Conservation (phyloP, 2,797 vertebrate genomes). For the Scarus forsteni region DNA sequence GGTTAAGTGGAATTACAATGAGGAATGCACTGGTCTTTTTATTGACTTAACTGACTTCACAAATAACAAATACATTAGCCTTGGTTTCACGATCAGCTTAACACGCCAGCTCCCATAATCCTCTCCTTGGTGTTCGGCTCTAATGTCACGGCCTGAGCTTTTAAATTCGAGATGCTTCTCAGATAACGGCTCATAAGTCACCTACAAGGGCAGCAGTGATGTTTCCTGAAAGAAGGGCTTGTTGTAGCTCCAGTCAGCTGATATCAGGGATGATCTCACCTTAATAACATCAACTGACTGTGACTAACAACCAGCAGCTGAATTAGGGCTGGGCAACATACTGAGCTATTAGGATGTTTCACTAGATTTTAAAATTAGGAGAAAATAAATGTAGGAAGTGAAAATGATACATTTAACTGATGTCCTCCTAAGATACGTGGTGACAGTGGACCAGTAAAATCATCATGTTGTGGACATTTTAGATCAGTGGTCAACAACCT, state of each 20-base stretch:
- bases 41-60: neutral
- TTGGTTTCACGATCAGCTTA: neutral
- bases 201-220: conserved; percentile 3
- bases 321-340: neutral
- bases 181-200: conserved; percentile 5
- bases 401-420: no score
- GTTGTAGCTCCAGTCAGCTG: conserved; percentile 13
- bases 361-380: no score
- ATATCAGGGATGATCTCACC: conserved; percentile 16
- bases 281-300: neutral
- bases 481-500: no score
- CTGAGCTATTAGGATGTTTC: no score
- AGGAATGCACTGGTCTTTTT: neutral
- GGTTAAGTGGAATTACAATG: neutral
- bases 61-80: neutral
- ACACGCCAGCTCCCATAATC: neutral
- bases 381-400: no score
- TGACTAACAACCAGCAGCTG: neutral
- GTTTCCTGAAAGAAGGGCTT: neutral
- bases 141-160: conserved; percentile 11
- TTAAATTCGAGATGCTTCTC: conserved; percentile 25
- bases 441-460: no score
- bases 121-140: conserved; percentile 5
- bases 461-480: no score
- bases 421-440: no score